phyloP scores from a whole-genome alignment of 2,113 vertebrate species.

The Eulemur macaco region DNA sequence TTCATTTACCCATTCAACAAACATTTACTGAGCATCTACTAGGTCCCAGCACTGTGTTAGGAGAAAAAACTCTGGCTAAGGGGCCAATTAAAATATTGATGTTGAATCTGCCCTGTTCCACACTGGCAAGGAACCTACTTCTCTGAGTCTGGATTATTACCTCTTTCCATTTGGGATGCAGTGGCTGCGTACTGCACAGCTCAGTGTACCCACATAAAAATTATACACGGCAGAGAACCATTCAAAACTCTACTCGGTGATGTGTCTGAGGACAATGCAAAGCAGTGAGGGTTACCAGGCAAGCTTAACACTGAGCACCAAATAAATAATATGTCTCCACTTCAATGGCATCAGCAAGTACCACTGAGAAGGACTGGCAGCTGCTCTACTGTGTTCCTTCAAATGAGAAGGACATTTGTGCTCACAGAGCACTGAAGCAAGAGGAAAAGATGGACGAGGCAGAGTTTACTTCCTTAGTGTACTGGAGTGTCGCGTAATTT shows the following conservation, averaged over 20 bases:
- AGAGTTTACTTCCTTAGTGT: background rate
- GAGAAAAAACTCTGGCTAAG: background rate
- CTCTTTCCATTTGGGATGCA: background rate
- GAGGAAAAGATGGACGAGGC: background rate
- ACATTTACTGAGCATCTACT: background rate
- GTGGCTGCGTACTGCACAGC: background rate
- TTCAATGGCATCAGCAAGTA: background rate
- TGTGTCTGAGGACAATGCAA: background rate
- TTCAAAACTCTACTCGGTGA: background rate
- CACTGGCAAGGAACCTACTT: background rate
- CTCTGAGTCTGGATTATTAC: background rate
- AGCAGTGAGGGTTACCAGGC: background rate
- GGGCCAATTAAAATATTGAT: background rate
- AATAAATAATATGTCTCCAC: background rate
- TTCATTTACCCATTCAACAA: background rate
- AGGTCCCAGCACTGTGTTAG: background rate
- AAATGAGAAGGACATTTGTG: background rate
- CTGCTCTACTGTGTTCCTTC: accelerated
- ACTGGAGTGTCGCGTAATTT: background rate
- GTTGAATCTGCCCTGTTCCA: background rate
- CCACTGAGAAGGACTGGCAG: background rate
- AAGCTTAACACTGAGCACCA: background rate
- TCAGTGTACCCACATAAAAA: background rate
- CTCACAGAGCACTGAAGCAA: background rate
- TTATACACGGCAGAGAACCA: background rate